Conservation (phyloP, 2,888 invertebrate genomes). For the Hypsopygia costalis region DNA sequence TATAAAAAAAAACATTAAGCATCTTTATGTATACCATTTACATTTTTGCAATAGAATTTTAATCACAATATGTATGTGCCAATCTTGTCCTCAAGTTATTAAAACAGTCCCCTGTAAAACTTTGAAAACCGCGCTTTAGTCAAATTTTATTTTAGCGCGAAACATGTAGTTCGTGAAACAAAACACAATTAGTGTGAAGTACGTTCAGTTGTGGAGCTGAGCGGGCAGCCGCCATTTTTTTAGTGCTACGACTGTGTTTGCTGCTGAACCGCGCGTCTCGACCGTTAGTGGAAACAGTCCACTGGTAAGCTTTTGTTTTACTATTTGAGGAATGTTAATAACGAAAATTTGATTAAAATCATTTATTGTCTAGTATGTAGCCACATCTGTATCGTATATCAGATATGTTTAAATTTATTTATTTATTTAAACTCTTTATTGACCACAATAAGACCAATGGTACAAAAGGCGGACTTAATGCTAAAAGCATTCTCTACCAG, state of each 20-base stretch:
- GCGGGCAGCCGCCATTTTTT: too few species aligned
- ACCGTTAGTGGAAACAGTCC: too few species aligned
- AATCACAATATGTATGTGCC: constrained; percentile 5
- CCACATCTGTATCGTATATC: constrained; percentile 1
- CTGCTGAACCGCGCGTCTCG: too few species aligned
- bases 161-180: neutral
- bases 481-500: too few species aligned
- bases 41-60: constrained; percentile 8
- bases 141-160: neutral
- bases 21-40: constrained; percentile 5
- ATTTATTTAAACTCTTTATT: too few species aligned
- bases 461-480: too few species aligned
- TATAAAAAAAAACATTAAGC: constrained; percentile 3
- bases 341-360: constrained; percentile 2
- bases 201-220: too few species aligned
- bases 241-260: too few species aligned
- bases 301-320: too few species aligned
- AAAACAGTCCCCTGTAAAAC: too few species aligned
- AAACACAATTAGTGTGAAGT: neutral
- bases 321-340: constrained; percentile 8
- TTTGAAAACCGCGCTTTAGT: neutral
- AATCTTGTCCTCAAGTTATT: constrained; percentile 8
- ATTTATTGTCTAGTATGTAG: constrained; percentile 4
- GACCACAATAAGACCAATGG: too few species aligned
- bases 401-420: constrained; percentile 7